Conservation (phyloP, 2,888 invertebrate species). For the Dasypolia templi region DNA sequence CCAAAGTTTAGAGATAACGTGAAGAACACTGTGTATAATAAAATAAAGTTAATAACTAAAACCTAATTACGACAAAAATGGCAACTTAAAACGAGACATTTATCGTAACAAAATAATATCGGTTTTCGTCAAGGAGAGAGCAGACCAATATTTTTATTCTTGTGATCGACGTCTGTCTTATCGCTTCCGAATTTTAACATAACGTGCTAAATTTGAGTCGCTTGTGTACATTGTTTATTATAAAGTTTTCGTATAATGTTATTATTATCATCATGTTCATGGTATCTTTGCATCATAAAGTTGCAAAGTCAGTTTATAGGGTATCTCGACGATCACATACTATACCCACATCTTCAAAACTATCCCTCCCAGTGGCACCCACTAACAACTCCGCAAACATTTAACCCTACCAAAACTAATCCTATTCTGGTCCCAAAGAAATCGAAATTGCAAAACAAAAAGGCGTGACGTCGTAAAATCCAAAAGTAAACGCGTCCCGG, state of each 20-base stretch:
- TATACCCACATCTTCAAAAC: conserved; percentile 17
- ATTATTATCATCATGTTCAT: not conserved
- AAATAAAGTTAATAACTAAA: not conserved
- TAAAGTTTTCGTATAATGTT: not conserved
- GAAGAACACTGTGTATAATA: too few species aligned
- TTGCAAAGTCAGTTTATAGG: not conserved
- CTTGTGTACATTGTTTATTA: not conserved
- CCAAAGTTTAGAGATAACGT: too few species aligned
- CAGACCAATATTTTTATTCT: not conserved
- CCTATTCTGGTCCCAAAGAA: conserved; percentile 48
- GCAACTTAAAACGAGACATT: not conserved
- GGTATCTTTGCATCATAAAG: not conserved
- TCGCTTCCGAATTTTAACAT: not conserved
- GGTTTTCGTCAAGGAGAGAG: not conserved
- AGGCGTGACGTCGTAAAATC: conserved; percentile 57
- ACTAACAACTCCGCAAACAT: conserved; percentile 48
- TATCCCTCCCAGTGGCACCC: conserved; percentile 1
- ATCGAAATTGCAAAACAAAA: conserved; percentile 62
- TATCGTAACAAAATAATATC: not conserved
- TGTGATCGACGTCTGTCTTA: not conserved
- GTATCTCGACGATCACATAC: not conserved
- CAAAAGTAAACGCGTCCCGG: conserved; percentile 38
- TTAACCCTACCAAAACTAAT: conserved; percentile 46
- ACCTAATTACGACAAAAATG: not conserved
- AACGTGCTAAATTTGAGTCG: not conserved